Evolutionary conservation across 2,113 vertebrate genomes (phyloP), one percentile per base, ranked within the genome.

Genomic region (Albula glossodonta): DNA sequence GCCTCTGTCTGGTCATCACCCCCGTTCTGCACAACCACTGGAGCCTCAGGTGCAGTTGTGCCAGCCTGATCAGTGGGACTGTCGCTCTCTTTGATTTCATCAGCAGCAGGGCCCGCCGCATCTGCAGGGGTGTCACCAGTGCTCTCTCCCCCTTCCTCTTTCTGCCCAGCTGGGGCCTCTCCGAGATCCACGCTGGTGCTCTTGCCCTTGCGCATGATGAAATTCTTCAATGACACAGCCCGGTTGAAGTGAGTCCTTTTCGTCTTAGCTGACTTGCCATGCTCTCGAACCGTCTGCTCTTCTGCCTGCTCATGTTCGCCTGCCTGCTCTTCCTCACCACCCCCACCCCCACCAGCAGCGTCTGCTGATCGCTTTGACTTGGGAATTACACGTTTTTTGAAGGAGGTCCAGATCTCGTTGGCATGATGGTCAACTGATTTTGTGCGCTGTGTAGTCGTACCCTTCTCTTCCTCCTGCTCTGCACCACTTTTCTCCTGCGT

Each of bases 341-440:
- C 93, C 83, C 95, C 95, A 88, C 94, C 94, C 0, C 85, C 82
- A 9, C 92, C 56, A 81, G 88, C 86, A 83, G 92, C 92, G 88
- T 95, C 95, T 0, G 91, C 91, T 85, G 95, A 83, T 10, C 92
- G 93, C 85, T 95, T 96, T 83, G 95, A 95, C 88, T 95, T 96
- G 80, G 91, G 94, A 87, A 94, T 95, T 84, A 96, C 95, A 0
- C 94, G 93, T 80, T 96, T 96, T 91, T 96, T 96, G 89, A 96
- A 96, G 66, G 94, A 94, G 63, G 94, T 95, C 95, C 95, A 96
- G 90, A 95, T 96, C 90, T 96, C 95, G 10, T 94, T 95, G 92
- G 95, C 94, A 6, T 96, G 95, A 48, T 96, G 95, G 70, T 95
- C 94, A 51, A 94, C 93, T 3, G 91, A 92, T 41, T 92, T 94